These are phyloP conservation scores for Notarius quadriscutis DNA, from an alignment of 2,113 vertebrate genomes.

Conservation along the genomic window DNA sequence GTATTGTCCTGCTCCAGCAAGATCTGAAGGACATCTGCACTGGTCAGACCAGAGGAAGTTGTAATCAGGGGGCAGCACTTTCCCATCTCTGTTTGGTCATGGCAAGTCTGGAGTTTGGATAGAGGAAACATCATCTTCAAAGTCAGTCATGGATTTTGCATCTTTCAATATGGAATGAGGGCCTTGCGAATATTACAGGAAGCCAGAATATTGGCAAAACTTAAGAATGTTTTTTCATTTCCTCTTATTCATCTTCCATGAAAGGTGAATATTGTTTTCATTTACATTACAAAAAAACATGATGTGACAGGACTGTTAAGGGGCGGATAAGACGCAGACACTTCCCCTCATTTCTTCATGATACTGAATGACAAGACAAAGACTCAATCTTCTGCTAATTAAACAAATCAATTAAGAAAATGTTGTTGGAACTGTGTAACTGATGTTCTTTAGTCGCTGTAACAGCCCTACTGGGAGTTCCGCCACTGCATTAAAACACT, in stretches of 20 bases:
- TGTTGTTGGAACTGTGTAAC: constrained; percentile 92
- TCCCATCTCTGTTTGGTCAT: constrained; percentile 31
- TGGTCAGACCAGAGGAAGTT: constrained; percentile 74
- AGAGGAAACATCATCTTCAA: constrained; percentile 21
- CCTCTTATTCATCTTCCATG: not conserved
- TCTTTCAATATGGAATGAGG: not conserved
- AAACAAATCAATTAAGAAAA: constrained; percentile 99
- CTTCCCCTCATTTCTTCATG: constrained; percentile 64
- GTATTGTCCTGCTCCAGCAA: constrained; percentile 71
- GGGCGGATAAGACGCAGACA: constrained; percentile 63
- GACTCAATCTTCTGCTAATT: constrained; percentile 97
- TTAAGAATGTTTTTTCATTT: constrained; percentile 16
- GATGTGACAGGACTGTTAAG: constrained; percentile 72
- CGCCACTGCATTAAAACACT: constrained; percentile 90
- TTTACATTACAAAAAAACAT: constrained; percentile 72
- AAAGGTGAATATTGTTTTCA: constrained; percentile 58
- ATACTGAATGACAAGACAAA: constrained; percentile 86
- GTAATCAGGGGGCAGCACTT: constrained; percentile 64
- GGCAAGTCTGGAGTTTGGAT: constrained; percentile 37
- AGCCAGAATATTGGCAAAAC: constrained; percentile 49
- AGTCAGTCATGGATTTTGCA: not conserved
- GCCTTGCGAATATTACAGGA: constrained; percentile 7
- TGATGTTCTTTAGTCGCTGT: constrained; percentile 91
- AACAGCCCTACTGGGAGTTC: constrained; percentile 93
- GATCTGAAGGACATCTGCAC: constrained; percentile 75